These are phyloP conservation scores for Dipodomys spectabilis DNA, from an alignment of 2,113 vertebrate genomes.

Conservation along the genomic window DNA sequence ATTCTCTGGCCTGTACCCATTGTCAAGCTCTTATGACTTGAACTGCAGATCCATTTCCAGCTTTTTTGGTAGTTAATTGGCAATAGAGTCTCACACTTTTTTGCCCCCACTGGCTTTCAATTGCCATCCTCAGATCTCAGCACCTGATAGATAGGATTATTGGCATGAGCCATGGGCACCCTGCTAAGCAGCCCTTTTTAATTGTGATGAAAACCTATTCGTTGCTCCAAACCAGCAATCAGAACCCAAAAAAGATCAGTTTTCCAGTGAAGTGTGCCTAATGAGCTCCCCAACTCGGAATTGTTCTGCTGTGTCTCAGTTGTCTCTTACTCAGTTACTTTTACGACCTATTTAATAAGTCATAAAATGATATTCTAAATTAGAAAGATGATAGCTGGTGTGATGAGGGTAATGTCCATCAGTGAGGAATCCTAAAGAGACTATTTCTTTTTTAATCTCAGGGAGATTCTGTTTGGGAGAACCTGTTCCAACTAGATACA, in stretches of 20 bases:
- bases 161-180: too few relatives aligned
- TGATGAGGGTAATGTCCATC: slow-evolving; percentile 45
- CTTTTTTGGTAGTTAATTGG: too few relatives aligned
- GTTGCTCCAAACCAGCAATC: not conserved
- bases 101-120: too few relatives aligned
- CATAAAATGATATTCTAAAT: slow-evolving; percentile 73
- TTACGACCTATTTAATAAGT: slow-evolving; percentile 68
- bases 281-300: slow-evolving; percentile 27
- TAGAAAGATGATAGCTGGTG: slow-evolving; percentile 56
- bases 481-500: slow-evolving; percentile 31
- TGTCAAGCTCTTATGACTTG: not conserved
- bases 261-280: not conserved
- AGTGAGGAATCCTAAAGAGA: slow-evolving; percentile 49
- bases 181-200: not conserved
- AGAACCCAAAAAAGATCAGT: not conserved
- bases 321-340: slow-evolving; percentile 50
- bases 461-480: slow-evolving; percentile 61
- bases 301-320: slow-evolving; percentile 39
- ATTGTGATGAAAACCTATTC: not conserved
- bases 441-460: slow-evolving; percentile 58
- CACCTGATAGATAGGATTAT: too few relatives aligned
- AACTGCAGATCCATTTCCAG: too few relatives aligned
- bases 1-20: not conserved
- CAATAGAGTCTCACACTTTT: too few relatives aligned
- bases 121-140: too few relatives aligned